These are phyloP conservation scores for Nephrocerus scutellatus DNA, from an alignment of 2,888 invertebrate genomes.

Conservation along the genomic window DNA sequence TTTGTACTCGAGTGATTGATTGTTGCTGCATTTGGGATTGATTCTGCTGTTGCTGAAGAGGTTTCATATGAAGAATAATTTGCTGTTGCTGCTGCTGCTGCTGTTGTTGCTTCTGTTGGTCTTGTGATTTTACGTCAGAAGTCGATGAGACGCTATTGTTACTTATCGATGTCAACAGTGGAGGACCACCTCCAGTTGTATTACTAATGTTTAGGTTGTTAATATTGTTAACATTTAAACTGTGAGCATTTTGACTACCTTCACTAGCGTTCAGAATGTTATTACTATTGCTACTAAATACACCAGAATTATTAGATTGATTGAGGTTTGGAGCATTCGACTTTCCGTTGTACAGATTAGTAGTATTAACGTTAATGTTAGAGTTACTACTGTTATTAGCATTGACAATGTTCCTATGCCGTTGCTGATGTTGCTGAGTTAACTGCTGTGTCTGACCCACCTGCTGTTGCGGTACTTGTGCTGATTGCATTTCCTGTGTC, in stretches of 20 bases:
- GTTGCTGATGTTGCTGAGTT: constrained; percentile 17
- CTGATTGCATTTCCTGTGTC: constrained; percentile 14
- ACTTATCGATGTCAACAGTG: background rate
- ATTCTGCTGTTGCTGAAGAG: constrained; percentile 20
- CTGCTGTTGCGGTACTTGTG: constrained; percentile 6
- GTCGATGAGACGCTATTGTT: constrained; percentile 1
- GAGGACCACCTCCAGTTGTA: constrained; percentile 3
- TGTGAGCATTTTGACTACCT: too few relatives aligned
- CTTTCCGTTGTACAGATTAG: background rate
- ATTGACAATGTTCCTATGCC: constrained; percentile 13
- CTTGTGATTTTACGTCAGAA: background rate
- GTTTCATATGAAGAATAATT: constrained; percentile 1
- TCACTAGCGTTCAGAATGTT: too few relatives aligned
- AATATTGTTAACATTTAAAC: constrained; percentile 17
- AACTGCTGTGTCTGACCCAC: constrained; percentile 9
- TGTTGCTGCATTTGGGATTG: constrained; percentile 33
- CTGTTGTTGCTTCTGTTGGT: constrained; percentile 9
- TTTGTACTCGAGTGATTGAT: constrained; percentile 58
- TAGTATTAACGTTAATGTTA: constrained; percentile 3
- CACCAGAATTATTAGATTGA: too few relatives aligned
- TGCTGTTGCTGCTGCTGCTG: constrained; percentile 6
- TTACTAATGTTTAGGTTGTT: constrained; percentile 14
- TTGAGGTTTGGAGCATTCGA: too few relatives aligned
- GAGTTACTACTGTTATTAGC: constrained; percentile 13
- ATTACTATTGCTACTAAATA: constrained; percentile 4